These are phyloP conservation scores for Proisotoma minuta DNA, from an alignment of 2,888 invertebrate genomes.

Conservation along the genomic window DNA sequence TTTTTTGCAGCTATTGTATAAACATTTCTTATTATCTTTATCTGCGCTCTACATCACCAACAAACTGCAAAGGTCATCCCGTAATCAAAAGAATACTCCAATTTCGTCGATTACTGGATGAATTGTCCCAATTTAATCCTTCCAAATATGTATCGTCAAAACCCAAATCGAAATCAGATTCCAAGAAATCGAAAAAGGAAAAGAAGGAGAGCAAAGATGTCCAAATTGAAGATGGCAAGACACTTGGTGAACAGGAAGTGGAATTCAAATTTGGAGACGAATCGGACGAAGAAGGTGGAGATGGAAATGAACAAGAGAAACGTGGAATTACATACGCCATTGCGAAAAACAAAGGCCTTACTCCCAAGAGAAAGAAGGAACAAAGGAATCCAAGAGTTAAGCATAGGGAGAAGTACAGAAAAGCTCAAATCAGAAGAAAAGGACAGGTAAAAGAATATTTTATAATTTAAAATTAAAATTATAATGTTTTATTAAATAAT, in stretches of 20 bases:
- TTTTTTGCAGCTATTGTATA: slow-evolving; percentile 69
- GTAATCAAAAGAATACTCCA: slow-evolving; percentile 77
- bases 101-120: slow-evolving; percentile 68
- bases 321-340: slow-evolving; percentile 88
- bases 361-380: slow-evolving; percentile 84
- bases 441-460: slow-evolving; percentile 66
- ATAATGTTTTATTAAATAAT: slow-evolving; percentile 3
- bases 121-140: slow-evolving; percentile 54
- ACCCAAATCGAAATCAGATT: slow-evolving; percentile 27
- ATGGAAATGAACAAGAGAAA: slow-evolving; percentile 56
- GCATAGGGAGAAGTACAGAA: slow-evolving; percentile 84
- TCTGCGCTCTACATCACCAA: slow-evolving; percentile 61
- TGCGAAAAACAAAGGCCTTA: slow-evolving; percentile 91
- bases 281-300: slow-evolving; percentile 26
- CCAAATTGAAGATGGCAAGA: slow-evolving; percentile 29
- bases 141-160: slow-evolving; percentile 30
- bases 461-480: not conserved
- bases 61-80: slow-evolving; percentile 69
- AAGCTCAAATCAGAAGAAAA: slow-evolving; percentile 85
- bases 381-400: slow-evolving; percentile 92
- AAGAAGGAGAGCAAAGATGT: slow-evolving; percentile 12
- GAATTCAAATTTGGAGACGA: slow-evolving; percentile 41
- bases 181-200: slow-evolving; percentile 31
- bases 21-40: slow-evolving; percentile 82
- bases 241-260: slow-evolving; percentile 51